Percentiles rank a stretch among this genome's conserved stretches.
These are phyloP conservation scores for Nipponia nippon DNA, from an alignment of 2,113 vertebrate genomes.

Conservation along the genomic window DNA sequence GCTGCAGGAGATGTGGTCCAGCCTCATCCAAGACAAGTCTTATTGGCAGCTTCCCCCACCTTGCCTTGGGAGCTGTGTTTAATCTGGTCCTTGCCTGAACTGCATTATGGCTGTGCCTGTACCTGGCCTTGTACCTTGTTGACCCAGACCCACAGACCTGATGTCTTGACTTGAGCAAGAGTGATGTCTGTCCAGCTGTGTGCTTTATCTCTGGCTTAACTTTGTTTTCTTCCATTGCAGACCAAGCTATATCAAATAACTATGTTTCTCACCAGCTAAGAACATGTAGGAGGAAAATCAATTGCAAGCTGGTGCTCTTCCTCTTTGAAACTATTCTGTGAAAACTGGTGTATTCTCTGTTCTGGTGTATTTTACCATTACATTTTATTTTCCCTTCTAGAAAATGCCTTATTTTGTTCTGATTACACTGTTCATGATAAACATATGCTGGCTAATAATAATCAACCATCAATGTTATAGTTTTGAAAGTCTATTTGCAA, in stretches of 20 bases:
- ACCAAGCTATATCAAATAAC: background rate
- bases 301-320: background rate
- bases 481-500: slow-evolving; percentile 59
- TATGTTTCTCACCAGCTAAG: background rate
- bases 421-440: background rate
- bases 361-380: background rate
- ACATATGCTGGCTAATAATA: background rate
- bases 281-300: background rate
- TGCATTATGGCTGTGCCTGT: background rate
- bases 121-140: background rate
- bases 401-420: background rate
- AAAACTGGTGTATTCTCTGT: background rate
- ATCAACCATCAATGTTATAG: background rate
- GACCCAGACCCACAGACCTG: no score
- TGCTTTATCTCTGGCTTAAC: background rate
- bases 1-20: background rate
- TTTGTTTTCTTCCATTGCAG: background rate
- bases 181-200: background rate
- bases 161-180: background rate
- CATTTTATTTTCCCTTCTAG: background rate
- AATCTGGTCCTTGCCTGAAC: background rate
- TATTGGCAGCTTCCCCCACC: background rate
- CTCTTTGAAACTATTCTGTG: background rate
- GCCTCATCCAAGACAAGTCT: background rate
- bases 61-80: background rate